Evolutionary conservation across 1,140 invertebrate genomes (phyloP), one percentile per base, ranked within the genome.

Genomic region (Drosophila pectinifera): DNA sequence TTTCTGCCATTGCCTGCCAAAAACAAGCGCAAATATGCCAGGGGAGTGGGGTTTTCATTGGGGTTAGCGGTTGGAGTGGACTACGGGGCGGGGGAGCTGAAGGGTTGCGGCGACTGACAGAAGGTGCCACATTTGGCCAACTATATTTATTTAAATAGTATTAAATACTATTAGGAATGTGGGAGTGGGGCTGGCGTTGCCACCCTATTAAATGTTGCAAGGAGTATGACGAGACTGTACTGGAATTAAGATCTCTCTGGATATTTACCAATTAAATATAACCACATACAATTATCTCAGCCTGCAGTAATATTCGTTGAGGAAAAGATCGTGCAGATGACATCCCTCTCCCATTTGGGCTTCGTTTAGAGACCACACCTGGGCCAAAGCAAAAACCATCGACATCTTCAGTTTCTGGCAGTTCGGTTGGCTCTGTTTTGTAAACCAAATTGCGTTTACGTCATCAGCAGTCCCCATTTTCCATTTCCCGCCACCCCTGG

Each of bases 381-480:
- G 49, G 24, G 13, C 1, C 24, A 14, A 4, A 20, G 11, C 18
- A 45, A 39, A 31, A 45, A 36, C 45, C 65, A 36, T 67, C 48
- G 62, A 68, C 48, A 34, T 51, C 61, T 65, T 39, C 24, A 22
- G 46, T 36, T 67, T 22, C 34, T 24, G 42, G 11, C 64, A 38
- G 16, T 36, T 28, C 11, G 16, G 26, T 39, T 38, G 34, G n/a
- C 28, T 41, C 18, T 39, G 45, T 49, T 57, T 72, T 81, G 55
- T 61, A 65, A 59, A 24, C 43, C 64, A 61, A 79, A 75, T 80
- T 57, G 63, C 72, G 48, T 76, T 64, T 77, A 53, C 65, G 55
- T 77, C 73, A 78, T 69, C 61, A 57, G 36, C 64, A 67, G 69
- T 43, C 42, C 31, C 58, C 76, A 51, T 10, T 20, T 38, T 49